Percentiles rank a stretch among this genome's conserved stretches.
Evolutionary conservation across 2,113 vertebrate genomes (phyloP).

Genomic region (Globicephala melas): DNA sequence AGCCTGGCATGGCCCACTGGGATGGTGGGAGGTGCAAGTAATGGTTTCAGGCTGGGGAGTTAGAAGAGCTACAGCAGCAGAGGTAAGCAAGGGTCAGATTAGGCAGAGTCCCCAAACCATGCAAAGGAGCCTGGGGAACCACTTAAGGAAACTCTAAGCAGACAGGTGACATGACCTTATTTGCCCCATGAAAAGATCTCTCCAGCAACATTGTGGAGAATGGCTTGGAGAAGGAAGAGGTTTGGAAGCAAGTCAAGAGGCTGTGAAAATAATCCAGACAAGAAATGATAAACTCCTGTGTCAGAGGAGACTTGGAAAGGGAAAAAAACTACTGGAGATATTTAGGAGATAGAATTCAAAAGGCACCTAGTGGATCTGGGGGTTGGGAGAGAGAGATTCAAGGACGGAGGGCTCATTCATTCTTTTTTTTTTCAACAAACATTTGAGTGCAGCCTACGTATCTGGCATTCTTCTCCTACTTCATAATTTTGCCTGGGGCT

Average conservation of each 20-base stretch:
- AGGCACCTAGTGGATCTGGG: not conserved
- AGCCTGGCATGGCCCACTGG: not conserved
- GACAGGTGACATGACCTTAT: not conserved
- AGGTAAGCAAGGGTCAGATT: not conserved
- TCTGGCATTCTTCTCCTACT: slow-evolving; percentile 76
- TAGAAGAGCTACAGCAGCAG: not conserved
- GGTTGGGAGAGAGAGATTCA: slow-evolving; percentile 56
- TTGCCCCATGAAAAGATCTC: slow-evolving; percentile 40
- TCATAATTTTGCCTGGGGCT: slow-evolving; percentile 75
- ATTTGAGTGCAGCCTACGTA: slow-evolving; percentile 63
- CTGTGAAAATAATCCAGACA: slow-evolving; percentile 31
- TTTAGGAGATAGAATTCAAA: slow-evolving; percentile 30
- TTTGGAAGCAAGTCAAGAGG: slow-evolving; percentile 10
- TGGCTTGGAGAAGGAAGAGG: not conserved
- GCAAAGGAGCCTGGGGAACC: not conserved
- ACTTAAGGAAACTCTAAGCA: slow-evolving; percentile 29
- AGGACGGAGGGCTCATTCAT: slow-evolving; percentile 62
- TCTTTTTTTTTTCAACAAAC: slow-evolving; percentile 65
- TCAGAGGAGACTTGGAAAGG: slow-evolving; percentile 6
- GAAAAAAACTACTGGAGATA: not conserved
- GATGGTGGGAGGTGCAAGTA: not conserved
- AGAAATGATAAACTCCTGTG: slow-evolving; percentile 26
- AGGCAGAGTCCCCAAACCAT: not conserved
- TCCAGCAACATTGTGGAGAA: not conserved
- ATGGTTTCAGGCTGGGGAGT: slow-evolving; percentile 3